Percentiles rank a stretch among this genome's conserved stretches.
Conservation (phyloP, 2,888 invertebrate species). For the Fragum fragum region DNA sequence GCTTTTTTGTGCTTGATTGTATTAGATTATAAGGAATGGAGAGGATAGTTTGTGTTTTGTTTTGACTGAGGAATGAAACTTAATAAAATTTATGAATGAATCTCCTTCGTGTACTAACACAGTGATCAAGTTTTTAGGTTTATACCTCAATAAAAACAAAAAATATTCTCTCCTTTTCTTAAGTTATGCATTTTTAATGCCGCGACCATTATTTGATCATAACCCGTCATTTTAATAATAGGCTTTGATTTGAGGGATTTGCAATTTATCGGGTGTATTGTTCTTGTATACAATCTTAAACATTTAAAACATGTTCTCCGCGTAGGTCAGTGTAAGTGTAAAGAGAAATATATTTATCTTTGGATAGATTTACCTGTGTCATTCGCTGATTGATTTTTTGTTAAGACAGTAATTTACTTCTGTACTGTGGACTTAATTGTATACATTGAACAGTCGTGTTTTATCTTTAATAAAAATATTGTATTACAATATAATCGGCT, state of each 20-base stretch:
- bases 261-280: conserved; percentile 17
- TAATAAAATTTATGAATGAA: too few species aligned
- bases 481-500: conserved; percentile 15
- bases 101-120: too few species aligned
- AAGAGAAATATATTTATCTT: not conserved
- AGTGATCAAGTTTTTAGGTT: too few species aligned
- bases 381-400: not conserved
- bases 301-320: not conserved
- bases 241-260: conserved; percentile 28
- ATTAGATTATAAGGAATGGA: too few species aligned
- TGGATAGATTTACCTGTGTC: not conserved
- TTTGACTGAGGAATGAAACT: too few species aligned
- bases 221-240: conserved; percentile 24
- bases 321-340: conserved; percentile 4
- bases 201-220: conserved; percentile 10
- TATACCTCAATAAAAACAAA: too few species aligned
- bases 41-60: too few species aligned
- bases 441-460: conserved; percentile 9
- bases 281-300: conserved; percentile 13
- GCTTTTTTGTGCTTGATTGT: too few species aligned
- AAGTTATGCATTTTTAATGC: not conserved
- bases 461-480: conserved; percentile 34
- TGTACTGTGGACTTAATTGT: not conserved
- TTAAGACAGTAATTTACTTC: not conserved
- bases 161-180: too few species aligned